These are phyloP conservation scores for Macrobrachium nipponense DNA, from an alignment of 1,140 invertebrate genomes.

Conservation along the genomic window DNA sequence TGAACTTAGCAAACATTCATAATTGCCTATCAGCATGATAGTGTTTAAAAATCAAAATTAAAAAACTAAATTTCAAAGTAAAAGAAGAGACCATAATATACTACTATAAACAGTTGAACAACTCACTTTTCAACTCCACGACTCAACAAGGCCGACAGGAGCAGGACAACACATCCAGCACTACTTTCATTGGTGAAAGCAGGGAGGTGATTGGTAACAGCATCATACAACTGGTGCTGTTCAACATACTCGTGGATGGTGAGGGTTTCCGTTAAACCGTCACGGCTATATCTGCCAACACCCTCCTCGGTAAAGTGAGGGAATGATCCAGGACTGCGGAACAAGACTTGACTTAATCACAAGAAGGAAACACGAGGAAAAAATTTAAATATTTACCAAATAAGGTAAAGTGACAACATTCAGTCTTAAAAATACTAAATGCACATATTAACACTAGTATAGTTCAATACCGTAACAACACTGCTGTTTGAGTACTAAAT, in stretches of 20 bases:
- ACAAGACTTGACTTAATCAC: neutral
- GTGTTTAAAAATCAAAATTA: neutral
- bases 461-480: no score
- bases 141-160: constrained; percentile 70
- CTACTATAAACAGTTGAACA: neutral
- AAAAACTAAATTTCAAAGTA: neutral
- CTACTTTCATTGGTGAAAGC: constrained; percentile 66
- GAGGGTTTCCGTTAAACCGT: constrained; percentile 69
- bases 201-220: constrained; percentile 65
- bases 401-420: no score
- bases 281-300: constrained; percentile 67
- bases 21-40: no score
- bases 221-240: constrained; percentile 66
- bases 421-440: no score
- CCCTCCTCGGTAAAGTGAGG: constrained; percentile 62
- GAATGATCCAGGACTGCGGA: constrained; percentile 53
- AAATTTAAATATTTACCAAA: no score
- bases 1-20: no score
- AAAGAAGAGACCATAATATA: neutral
- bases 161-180: constrained; percentile 68
- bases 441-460: no score
- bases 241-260: constrained; percentile 66
- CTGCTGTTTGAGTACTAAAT: no score
- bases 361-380: neutral
- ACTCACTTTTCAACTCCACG: constrained; percentile 68